Evolutionary conservation across 2,888 invertebrate species (phyloP).

Genomic region (Agrochola litura): DNA sequence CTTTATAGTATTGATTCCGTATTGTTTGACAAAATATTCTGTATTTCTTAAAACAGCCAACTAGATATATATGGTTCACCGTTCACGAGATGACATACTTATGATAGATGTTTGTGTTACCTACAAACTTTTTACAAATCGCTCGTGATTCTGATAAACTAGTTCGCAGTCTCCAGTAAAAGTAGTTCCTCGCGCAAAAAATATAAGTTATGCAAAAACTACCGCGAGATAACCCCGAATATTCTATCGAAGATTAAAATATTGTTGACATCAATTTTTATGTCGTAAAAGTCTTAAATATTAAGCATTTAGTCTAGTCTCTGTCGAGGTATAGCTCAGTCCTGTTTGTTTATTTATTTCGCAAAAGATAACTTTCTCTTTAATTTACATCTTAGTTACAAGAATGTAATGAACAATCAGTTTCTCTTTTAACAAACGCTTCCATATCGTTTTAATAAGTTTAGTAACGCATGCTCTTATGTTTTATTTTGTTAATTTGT

Average conservation of each 20-base stretch:
- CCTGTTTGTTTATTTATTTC: constrained; percentile 57
- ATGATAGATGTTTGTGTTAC: neutral
- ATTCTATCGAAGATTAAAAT: constrained; percentile 18
- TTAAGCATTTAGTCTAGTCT: constrained; percentile 8
- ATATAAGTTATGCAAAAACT: constrained; percentile 31
- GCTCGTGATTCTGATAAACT: constrained; percentile 44
- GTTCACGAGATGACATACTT: constrained; percentile 36
- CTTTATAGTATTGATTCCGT: neutral
- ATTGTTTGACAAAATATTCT: neutral
- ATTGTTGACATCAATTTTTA: constrained; percentile 36
- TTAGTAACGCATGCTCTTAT: constrained; percentile 18
- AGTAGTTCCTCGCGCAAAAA: constrained; percentile 41
- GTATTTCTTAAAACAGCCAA: neutral
- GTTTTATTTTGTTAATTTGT: constrained; percentile 28
- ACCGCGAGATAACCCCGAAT: constrained; percentile 19
- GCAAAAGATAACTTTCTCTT: constrained; percentile 57
- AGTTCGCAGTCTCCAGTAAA: constrained; percentile 47
- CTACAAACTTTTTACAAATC: constrained; percentile 25
- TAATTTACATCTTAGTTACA: constrained; percentile 51
- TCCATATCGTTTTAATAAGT: constrained; percentile 19
- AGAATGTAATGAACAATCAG: constrained; percentile 27
- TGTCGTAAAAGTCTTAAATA: constrained; percentile 19
- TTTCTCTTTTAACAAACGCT: constrained; percentile 40
- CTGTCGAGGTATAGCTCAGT: neutral
- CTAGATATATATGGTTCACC: constrained; percentile 9